phyloP scores from a whole-genome alignment of 2,888 invertebrate species.

The Tiliacea aurago region DNA sequence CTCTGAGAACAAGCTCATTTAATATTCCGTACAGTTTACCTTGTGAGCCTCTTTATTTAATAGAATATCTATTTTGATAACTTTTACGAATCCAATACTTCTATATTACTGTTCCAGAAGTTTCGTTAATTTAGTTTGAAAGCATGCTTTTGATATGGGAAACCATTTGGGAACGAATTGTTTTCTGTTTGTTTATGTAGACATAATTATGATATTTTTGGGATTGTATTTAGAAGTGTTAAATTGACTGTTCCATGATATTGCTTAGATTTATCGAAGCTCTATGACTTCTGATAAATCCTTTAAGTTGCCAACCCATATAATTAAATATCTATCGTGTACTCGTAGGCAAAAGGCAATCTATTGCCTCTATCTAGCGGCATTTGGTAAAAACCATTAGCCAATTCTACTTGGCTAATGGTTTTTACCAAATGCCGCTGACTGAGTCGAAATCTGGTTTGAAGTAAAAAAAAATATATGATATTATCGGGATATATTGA shows the following conservation, averaged over 20 bases:
- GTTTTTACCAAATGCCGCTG: neutral
- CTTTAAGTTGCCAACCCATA: neutral
- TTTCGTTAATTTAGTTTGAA: conserved; percentile 38
- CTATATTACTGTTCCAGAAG: conserved; percentile 12
- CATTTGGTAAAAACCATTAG: no score
- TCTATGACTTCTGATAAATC: neutral
- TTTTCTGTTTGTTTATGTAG: neutral
- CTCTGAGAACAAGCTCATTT: conserved; percentile 32
- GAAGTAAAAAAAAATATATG: neutral
- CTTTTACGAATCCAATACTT: conserved; percentile 31
- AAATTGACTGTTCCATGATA: neutral
- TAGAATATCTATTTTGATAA: conserved; percentile 56
- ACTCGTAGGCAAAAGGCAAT: neutral
- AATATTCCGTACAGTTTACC: conserved; percentile 50
- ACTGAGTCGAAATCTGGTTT: neutral
- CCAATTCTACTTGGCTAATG: neutral
- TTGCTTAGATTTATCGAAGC: neutral
- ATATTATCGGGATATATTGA: no score
- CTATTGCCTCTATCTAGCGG: no score
- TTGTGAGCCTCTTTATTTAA: conserved; percentile 48
- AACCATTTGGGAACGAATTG: conserved; percentile 6
- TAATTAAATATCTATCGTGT: no score
- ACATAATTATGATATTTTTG: neutral
- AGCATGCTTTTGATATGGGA: conserved; percentile 10
- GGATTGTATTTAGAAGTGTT: no score